Conservation (phyloP, 2,888 invertebrate species). For the Drosophila limbata region DNA sequence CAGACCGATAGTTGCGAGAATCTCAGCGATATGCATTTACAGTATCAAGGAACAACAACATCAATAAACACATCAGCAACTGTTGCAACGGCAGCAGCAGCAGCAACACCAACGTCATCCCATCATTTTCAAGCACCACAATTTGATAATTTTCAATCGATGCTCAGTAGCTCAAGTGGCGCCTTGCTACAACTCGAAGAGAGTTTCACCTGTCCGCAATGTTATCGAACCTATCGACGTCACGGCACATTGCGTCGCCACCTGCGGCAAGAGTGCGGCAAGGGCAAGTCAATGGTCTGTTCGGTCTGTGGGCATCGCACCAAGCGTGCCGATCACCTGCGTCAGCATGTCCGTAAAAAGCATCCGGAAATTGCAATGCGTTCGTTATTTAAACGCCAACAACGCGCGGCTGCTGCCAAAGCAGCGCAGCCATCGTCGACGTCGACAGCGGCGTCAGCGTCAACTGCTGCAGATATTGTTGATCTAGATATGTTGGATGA, state of each 20-base stretch:
- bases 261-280: slow-evolving; percentile 87
- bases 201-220: slow-evolving; percentile 85
- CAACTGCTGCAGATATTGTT: slow-evolving; percentile 63
- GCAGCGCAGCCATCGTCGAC: slow-evolving; percentile 41
- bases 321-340: slow-evolving; percentile 86
- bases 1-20: slow-evolving; percentile 53
- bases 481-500: slow-evolving; percentile 69
- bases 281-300: slow-evolving; percentile 86
- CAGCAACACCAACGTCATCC: slow-evolving; percentile 17
- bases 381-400: slow-evolving; percentile 82
- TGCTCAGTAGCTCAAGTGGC: slow-evolving; percentile 39
- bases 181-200: slow-evolving; percentile 71
- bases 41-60: slow-evolving; percentile 34
- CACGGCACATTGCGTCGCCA: slow-evolving; percentile 87
- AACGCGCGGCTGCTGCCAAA: slow-evolving; percentile 68
- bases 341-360: slow-evolving; percentile 86
- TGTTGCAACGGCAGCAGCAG: neutral
- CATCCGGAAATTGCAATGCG: slow-evolving; percentile 85
- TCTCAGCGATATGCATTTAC: slow-evolving; percentile 51
- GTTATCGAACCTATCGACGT: slow-evolving; percentile 87
- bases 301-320: slow-evolving; percentile 86
- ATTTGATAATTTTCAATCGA: slow-evolving; percentile 68
- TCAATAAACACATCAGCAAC: slow-evolving; percentile 9
- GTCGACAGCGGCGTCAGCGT: slow-evolving; percentile 11
- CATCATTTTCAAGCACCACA: slow-evolving; percentile 68